A percentile compares a stretch with the other conserved stretches of the same genome.
Conservation (phyloP, 2,888 invertebrate species). For the Ormyrus rosae region DNA sequence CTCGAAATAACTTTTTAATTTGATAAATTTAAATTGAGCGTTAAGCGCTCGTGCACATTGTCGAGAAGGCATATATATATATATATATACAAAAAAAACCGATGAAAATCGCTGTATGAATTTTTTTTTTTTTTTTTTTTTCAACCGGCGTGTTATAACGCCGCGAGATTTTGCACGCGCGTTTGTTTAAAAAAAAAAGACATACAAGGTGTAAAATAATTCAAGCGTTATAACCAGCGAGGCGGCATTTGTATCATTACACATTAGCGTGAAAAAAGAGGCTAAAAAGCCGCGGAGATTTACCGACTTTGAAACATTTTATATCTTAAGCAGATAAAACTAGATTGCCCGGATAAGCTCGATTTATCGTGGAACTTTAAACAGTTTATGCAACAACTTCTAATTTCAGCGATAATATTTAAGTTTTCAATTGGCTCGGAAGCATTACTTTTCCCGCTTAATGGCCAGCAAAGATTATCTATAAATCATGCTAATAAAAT, state of each 20-base stretch:
- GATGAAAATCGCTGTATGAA: not conserved
- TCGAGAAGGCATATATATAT: too few species aligned
- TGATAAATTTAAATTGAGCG: too few species aligned
- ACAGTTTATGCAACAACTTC: too few species aligned
- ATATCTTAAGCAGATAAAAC: not conserved
- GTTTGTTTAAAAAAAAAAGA: not conserved
- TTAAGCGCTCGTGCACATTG: too few species aligned
- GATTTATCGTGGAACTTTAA: not conserved
- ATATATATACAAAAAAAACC: not conserved
- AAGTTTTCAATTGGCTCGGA: not conserved
- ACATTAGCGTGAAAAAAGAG: not conserved
- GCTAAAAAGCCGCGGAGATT: not conserved
- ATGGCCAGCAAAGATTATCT: too few species aligned
- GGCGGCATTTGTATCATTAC: not conserved
- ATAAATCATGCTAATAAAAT: too few species aligned
- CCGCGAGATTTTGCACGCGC: not conserved
- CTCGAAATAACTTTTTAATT: too few species aligned
- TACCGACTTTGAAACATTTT: not conserved
- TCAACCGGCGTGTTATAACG: not conserved
- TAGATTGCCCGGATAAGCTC: not conserved
- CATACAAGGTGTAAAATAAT: not conserved
- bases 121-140: not conserved
- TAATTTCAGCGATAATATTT: not conserved
- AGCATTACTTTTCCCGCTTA: not conserved
- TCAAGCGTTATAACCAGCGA: not conserved